Percentiles rank a stretch among this genome's conserved stretches.
phyloP scores from a whole-genome alignment of 2,888 invertebrate species.

The Drosophila anomalipes region DNA sequence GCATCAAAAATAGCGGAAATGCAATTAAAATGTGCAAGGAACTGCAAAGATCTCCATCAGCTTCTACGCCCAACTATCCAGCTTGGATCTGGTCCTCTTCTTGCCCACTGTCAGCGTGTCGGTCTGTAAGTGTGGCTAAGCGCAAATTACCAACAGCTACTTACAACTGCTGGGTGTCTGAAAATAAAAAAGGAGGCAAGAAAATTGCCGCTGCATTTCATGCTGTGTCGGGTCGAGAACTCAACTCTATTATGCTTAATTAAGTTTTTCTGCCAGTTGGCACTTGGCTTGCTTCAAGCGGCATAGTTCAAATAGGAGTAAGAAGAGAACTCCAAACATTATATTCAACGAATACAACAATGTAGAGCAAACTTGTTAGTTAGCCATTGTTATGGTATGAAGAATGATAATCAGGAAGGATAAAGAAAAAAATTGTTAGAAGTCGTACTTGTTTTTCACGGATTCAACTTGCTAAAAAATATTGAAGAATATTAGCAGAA shows the following conservation, averaged over 20 bases:
- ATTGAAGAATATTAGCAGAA: neutral
- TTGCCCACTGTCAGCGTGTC: slow-evolving; percentile 43
- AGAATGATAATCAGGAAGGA: slow-evolving; percentile 16
- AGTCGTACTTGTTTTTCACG: neutral
- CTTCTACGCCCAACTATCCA: neutral
- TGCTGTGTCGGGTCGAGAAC: slow-evolving; percentile 25
- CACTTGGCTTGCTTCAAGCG: slow-evolving; percentile 41
- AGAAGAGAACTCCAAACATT: slow-evolving; percentile 41
- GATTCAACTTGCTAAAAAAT: neutral
- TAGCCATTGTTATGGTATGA: slow-evolving; percentile 36
- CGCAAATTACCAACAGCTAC: slow-evolving; percentile 78
- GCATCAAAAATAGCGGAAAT: slow-evolving; percentile 79
- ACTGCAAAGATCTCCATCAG: slow-evolving; percentile 16
- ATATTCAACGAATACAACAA: slow-evolving; percentile 9
- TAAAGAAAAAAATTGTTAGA: neutral
- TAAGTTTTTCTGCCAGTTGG: slow-evolving; percentile 64
- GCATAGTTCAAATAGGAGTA: slow-evolving; percentile 26
- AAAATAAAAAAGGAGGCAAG: slow-evolving; percentile 14
- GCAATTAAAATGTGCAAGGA: slow-evolving; percentile 73
- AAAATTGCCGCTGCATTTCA: slow-evolving; percentile 33
- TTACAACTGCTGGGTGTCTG: slow-evolving; percentile 40
- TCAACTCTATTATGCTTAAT: slow-evolving; percentile 74
- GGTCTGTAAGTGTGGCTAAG: slow-evolving; percentile 74
- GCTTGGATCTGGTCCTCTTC: neutral
- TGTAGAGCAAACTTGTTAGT: slow-evolving; percentile 47